Percentiles rank a stretch among this genome's conserved stretches.
These are phyloP conservation scores for Muschampia plurimacula DNA, from an alignment of 2,888 invertebrate species.

Conservation along the genomic window DNA sequence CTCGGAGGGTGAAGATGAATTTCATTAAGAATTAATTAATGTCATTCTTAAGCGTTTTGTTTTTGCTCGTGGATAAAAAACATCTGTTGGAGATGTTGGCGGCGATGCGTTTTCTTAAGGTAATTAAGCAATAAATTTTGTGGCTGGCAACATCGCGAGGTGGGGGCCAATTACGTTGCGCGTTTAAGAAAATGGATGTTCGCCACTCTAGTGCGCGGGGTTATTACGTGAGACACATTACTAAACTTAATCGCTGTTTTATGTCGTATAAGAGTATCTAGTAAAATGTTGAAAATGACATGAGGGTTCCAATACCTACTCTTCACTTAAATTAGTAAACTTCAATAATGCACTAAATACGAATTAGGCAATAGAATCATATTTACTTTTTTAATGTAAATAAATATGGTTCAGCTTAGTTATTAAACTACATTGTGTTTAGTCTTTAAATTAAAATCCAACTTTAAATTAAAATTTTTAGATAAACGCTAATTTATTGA, in stretches of 20 bases:
- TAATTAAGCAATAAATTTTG: constrained; percentile 87
- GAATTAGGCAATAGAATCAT: neutral
- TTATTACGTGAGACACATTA: constrained; percentile 48
- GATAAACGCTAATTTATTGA: too few species aligned
- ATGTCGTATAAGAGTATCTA: neutral
- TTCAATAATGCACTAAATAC: too few species aligned
- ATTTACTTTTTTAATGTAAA: too few species aligned
- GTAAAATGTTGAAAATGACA: neutral
- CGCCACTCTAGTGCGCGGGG: constrained; percentile 57
- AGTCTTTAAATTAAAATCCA: too few species aligned
- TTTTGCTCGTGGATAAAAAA: constrained; percentile 83
- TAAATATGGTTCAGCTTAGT: too few species aligned
- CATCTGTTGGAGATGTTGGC: constrained; percentile 76
- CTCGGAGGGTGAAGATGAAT: constrained; percentile 85
- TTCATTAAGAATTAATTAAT: constrained; percentile 86
- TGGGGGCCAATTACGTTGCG: constrained; percentile 79
- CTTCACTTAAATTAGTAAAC: neutral
- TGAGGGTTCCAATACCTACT: neutral
- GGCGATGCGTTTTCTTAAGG: constrained; percentile 83
- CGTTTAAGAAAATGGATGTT: constrained; percentile 82
- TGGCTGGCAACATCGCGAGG: constrained; percentile 80
- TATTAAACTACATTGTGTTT: too few species aligned
- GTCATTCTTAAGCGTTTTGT: constrained; percentile 85
- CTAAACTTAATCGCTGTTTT: constrained; percentile 22
- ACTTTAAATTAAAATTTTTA: too few species aligned